Percentiles rank a stretch among this genome's conserved stretches.
Conservation (phyloP, 2,888 invertebrate species). For the Sarcophaga variegata region DNA sequence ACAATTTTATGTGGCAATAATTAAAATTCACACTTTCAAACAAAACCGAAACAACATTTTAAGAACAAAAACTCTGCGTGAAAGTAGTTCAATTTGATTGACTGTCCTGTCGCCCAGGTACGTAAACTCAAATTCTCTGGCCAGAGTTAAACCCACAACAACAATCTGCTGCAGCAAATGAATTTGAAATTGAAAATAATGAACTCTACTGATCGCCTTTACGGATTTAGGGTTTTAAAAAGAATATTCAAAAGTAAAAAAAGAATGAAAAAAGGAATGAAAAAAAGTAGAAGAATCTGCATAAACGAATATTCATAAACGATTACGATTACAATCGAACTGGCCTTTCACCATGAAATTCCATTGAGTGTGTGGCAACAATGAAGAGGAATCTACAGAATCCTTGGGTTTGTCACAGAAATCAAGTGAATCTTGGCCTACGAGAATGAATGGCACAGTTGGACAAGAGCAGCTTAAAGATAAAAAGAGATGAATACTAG, state of each 20-base stretch:
- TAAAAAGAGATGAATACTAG: constrained; percentile 13
- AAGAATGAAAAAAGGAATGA: neutral
- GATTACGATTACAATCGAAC: constrained; percentile 47
- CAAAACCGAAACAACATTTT: constrained; percentile 37
- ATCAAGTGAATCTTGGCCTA: constrained; percentile 38
- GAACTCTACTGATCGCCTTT: constrained; percentile 68
- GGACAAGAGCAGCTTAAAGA: constrained; percentile 35
- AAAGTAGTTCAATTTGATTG: constrained; percentile 43
- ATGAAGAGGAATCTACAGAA: constrained; percentile 17
- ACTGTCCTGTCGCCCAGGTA: constrained; percentile 32
- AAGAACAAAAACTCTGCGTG: constrained; percentile 63
- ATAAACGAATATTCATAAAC: constrained; percentile 63
- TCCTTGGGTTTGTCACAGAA: constrained; percentile 1
- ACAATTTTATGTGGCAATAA: constrained; percentile 8
- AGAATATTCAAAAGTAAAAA: neutral
- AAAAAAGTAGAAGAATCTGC: constrained; percentile 35
- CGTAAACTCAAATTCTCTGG: constrained; percentile 6
- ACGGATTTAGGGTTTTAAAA: constrained; percentile 58
- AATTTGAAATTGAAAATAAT: constrained; percentile 61
- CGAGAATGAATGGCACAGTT: constrained; percentile 7
- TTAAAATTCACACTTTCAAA: constrained; percentile 36
- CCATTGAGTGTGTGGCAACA: constrained; percentile 8
- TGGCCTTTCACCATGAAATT: constrained; percentile 12
- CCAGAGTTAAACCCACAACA: neutral
- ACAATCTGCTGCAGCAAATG: neutral